Evolutionary conservation across 2,797 vertebrate species (phyloP), one percentile per base, ranked within the genome.

Genomic region (Platalea minor): DNA sequence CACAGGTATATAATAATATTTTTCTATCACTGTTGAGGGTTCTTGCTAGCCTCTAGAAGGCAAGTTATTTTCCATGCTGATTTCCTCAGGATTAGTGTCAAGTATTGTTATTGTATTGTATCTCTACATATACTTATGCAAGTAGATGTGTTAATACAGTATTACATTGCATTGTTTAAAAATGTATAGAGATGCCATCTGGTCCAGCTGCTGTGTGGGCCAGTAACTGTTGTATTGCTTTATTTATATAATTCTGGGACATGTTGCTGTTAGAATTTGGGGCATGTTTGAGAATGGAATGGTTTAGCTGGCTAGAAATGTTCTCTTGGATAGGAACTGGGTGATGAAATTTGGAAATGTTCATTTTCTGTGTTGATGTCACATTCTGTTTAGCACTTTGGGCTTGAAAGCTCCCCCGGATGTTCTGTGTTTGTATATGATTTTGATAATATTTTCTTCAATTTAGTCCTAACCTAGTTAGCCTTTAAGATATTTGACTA

Each of bases 181-280:
- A 95, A 95, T 93, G 73, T 90, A 93, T 86, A 82, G 85, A 95
- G 92, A 91, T 94, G 89, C 75, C 95, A 93, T 96, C 89, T 94
- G 89, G 88, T 88, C 79, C 85, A 92, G 92, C 65, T 95, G 73
- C 84, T 93, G 81, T 92, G 93, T 93, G 91, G 91, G 67, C 89
- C 80, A 88, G 48, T 94, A 94, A 70, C 91, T 83, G 83, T 70
- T 94, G 51, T 63, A 61, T 73, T 81, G 45, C 50, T 95, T 95
- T 95, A 93, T 97, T 96, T 95, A 81, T 92, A 89, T 61, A 23
- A 50, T 89, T 92, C 69, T 89, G 67, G 57, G 64, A 92, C 60
- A 64, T 39, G 13, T 89, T 96, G 37, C 45, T 82, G 46, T 86
- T 91, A 96, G 75, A 94, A 85, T 89, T 80, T 82, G 48, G 25